A percentile compares a stretch with the other conserved stretches of the same genome.
Conservation (phyloP, 2,888 invertebrate genomes). For the Hipparchia sbordonii region DNA sequence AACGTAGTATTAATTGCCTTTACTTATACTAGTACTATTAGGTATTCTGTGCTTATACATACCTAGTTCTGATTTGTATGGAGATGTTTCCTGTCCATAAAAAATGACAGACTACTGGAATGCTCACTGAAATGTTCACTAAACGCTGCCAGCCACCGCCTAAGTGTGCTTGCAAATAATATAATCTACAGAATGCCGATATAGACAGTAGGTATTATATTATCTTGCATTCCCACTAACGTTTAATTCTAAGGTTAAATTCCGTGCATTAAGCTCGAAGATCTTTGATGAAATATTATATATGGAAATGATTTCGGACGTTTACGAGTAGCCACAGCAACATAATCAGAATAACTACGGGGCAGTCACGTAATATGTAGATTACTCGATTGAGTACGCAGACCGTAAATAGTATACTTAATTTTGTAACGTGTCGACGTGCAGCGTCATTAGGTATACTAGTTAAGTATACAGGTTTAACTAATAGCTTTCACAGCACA, state of each 20-base stretch:
- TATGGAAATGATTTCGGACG: constrained; percentile 9
- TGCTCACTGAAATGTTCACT: too few species aligned
- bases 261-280: constrained; percentile 6
- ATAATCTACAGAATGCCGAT: constrained; percentile 7
- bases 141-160: too few species aligned
- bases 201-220: neutral
- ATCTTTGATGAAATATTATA: neutral
- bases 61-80: too few species aligned
- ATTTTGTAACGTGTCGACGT: neutral
- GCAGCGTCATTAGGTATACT: too few species aligned
- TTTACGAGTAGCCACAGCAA: neutral
- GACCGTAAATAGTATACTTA: constrained; percentile 2
- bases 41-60: too few species aligned
- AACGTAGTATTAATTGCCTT: too few species aligned
- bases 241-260: neutral
- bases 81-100: too few species aligned
- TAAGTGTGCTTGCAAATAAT: too few species aligned
- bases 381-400: constrained; percentile 10
- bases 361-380: constrained; percentile 1
- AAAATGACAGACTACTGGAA: too few species aligned
- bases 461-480: too few species aligned
- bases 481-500: too few species aligned
- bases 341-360: neutral
- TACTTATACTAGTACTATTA: too few species aligned
- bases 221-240: neutral